Evolutionary conservation across 1,140 invertebrate species (phyloP), one percentile per base, ranked within the genome.

Genomic region (Drosophila erecta): DNA sequence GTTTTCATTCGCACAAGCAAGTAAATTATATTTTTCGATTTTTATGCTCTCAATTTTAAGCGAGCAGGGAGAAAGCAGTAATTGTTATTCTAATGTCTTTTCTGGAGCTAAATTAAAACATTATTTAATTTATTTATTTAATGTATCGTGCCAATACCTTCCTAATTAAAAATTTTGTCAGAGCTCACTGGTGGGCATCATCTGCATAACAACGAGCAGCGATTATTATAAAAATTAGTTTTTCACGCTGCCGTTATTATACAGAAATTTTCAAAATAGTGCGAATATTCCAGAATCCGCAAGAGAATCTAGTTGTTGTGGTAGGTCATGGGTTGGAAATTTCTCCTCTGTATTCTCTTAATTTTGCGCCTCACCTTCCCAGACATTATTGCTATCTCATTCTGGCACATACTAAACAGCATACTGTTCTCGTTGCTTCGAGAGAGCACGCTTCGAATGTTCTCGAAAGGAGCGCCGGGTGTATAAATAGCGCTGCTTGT

Each of bases 401-500:
- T 24, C 14, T 47, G 46, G 1, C 12, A 14, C 3, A 27, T 4
- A 7, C 8, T 3, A 24, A n/a, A 15, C 15, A 43, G 7, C 27
- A 17, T 22, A 44, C 20, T 37, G 33, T n/a, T 54, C 47, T 53
- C 24, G 58, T 12, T 3, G 30, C 7, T 76, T 67, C 78, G 55
- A 57, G 75, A 70, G 70, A 71, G 72, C 22, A 53, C 44, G 15
- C 58, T 72, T 66, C 57, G 81, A 79, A 81, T 50, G 59, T 85
- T 79, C 81, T 47, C 15, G 49, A 60, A 64, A 24, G 78, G 67
- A 59, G 62, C 53, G 60, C 11, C 14, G 14, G 53, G 53, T 17
- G 77, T 86, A 86, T 86, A 86, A 84, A 86, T 86, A 86, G 40
- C 14, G 65, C 35, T 22, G 62, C 7, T 30, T 22, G 14, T 57